phyloP scores from a whole-genome alignment of 2,797 vertebrate species.

The Linurgus olivaceus region DNA sequence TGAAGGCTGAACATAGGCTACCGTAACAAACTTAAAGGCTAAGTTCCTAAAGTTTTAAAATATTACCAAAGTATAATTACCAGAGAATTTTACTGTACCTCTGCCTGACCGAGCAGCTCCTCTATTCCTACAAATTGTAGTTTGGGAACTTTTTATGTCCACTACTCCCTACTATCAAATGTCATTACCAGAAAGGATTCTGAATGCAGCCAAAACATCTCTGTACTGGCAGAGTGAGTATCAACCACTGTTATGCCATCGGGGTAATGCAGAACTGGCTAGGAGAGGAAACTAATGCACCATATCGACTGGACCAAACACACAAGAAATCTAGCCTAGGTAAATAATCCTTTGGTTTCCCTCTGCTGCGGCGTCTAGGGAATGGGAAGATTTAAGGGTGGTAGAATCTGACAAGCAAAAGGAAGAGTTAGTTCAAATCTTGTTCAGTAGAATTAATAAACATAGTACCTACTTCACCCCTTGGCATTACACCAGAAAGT shows the following conservation, averaged over 20 bases:
- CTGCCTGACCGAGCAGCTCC: background rate
- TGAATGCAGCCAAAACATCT: background rate
- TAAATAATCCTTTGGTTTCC: background rate
- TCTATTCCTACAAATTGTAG: background rate
- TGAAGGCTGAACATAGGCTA: background rate
- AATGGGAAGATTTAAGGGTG: background rate
- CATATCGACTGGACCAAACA: background rate
- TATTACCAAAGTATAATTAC: background rate
- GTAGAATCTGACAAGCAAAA: background rate
- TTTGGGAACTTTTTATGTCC: background rate
- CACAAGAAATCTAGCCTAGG: background rate
- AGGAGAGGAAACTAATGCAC: background rate
- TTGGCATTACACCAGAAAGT: background rate
- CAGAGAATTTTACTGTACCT: background rate
- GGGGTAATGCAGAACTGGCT: background rate
- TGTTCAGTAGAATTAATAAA: background rate
- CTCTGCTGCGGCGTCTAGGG: background rate
- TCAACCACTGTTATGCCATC: background rate
- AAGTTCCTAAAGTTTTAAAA: background rate
- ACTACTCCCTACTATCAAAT: background rate
- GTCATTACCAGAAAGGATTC: background rate
- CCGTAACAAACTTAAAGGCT: background rate
- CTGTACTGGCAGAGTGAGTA: background rate
- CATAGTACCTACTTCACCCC: background rate
- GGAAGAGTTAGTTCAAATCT: background rate